A percentile compares a stretch with the other conserved stretches of the same genome.
Evolutionary conservation across 2,113 vertebrate species (phyloP).

Genomic region (Anser brachyrhynchus): DNA sequence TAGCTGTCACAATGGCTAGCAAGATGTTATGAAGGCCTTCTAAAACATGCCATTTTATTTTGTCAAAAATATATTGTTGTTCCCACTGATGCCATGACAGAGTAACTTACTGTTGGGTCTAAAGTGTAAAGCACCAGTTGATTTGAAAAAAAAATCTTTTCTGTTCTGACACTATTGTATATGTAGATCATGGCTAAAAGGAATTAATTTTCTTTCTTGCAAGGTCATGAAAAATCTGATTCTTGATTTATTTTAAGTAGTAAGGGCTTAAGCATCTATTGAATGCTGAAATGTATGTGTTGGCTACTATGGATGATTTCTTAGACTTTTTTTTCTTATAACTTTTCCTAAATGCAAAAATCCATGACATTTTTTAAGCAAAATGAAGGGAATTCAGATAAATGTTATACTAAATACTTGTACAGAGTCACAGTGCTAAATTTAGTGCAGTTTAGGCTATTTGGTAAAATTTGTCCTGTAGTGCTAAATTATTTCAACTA

Average conservation of each 20-base stretch:
- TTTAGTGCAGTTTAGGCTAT: neutral
- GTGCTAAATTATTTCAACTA: neutral
- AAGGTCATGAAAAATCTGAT: neutral
- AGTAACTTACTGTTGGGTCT: neutral
- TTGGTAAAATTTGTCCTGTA: neutral
- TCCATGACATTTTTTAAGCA: neutral
- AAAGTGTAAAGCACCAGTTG: neutral
- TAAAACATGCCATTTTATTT: neutral
- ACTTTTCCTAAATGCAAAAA: neutral
- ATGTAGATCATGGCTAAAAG: neutral
- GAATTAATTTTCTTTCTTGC: neutral
- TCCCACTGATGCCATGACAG: neutral
- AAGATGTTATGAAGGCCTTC: neutral
- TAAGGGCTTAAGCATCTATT: neutral
- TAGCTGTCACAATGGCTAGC: neutral
- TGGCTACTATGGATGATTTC: neutral
- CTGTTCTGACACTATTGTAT: neutral
- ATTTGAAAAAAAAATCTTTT: neutral
- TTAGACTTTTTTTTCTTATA: neutral
- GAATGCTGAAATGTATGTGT: neutral
- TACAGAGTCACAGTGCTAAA: neutral
- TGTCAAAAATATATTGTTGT: neutral
- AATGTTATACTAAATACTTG: neutral
- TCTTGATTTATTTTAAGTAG: constrained; percentile 1
- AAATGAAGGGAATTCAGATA: neutral